Evolutionary conservation across 2,888 invertebrate genomes (phyloP).

Genomic region (Pammene fasciana): DNA sequence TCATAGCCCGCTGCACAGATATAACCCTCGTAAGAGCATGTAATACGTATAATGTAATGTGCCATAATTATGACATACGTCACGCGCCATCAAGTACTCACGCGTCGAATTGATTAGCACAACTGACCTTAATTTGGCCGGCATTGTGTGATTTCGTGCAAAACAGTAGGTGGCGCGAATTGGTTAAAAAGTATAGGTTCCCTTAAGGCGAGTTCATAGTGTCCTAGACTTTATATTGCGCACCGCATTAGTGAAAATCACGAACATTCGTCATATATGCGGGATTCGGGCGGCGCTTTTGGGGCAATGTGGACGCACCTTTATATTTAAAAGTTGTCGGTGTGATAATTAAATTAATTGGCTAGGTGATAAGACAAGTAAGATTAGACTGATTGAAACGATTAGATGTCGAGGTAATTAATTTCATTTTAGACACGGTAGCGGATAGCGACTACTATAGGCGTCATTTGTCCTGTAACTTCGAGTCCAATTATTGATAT

Average conservation of each 20-base stretch:
- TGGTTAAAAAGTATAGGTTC: not conserved
- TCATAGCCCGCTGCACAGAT: not conserved
- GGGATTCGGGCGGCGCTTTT: no score
- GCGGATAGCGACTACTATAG: not conserved
- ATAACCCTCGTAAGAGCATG: not conserved
- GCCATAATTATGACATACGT: conserved; percentile 28
- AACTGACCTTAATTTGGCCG: conserved; percentile 22
- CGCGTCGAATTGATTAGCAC: conserved; percentile 28
- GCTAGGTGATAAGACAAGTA: not conserved
- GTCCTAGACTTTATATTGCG: not conserved
- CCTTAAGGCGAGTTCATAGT: not conserved
- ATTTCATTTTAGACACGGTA: not conserved
- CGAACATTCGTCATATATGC: no score
- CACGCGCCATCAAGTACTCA: conserved; percentile 21
- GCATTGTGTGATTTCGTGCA: conserved; percentile 26
- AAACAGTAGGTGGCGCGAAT: conserved; percentile 18
- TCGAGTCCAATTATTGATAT: no score
- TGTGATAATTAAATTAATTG: not conserved
- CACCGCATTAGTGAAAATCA: no score
- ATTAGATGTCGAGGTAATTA: not conserved
- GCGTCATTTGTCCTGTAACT: not conserved
- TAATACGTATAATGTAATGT: not conserved
- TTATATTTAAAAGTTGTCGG: not conserved
- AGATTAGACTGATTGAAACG: not conserved
- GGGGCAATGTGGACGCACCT: not conserved